Conservation (phyloP, 2,797 vertebrate genomes). For the Rallus crepitans region DNA sequence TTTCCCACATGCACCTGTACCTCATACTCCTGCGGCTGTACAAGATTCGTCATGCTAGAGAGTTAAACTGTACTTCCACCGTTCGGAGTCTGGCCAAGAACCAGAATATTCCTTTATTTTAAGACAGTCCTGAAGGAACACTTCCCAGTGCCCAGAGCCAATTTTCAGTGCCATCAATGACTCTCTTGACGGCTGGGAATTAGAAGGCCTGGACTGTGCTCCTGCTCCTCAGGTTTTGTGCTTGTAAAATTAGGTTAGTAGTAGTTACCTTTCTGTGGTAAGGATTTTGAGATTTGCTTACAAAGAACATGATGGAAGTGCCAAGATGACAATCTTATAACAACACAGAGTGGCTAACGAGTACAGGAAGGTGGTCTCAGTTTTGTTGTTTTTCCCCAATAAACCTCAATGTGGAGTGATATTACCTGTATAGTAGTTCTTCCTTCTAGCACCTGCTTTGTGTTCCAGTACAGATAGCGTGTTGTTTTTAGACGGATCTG, state of each 20-base stretch:
- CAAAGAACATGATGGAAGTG: not conserved
- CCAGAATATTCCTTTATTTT: slow-evolving; percentile 42
- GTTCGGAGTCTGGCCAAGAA: slow-evolving; percentile 1
- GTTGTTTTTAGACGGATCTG: not conserved
- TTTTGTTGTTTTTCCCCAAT: not conserved
- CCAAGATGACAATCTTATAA: not conserved
- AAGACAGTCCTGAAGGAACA: slow-evolving; percentile 28
- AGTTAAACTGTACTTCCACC: not conserved
- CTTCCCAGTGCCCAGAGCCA: not conserved
- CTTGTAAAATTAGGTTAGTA: slow-evolving; percentile 17
- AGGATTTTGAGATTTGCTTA: not conserved
- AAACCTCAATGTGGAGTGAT: not conserved
- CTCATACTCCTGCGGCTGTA: not conserved
- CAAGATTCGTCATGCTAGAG: not conserved
- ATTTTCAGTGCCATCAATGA: not conserved
- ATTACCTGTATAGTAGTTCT: not conserved
- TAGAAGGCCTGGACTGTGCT: not conserved
- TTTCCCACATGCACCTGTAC: slow-evolving; percentile 7
- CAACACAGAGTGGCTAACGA: not conserved
- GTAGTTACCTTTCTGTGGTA: not conserved
- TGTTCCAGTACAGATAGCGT: not conserved
- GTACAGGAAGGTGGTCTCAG: not conserved
- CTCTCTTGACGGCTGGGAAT: not conserved
- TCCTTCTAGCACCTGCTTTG: not conserved
- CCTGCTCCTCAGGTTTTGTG: not conserved